Conservation (phyloP, 2,113 vertebrate genomes). For the Tychaedon coryphoeus region DNA sequence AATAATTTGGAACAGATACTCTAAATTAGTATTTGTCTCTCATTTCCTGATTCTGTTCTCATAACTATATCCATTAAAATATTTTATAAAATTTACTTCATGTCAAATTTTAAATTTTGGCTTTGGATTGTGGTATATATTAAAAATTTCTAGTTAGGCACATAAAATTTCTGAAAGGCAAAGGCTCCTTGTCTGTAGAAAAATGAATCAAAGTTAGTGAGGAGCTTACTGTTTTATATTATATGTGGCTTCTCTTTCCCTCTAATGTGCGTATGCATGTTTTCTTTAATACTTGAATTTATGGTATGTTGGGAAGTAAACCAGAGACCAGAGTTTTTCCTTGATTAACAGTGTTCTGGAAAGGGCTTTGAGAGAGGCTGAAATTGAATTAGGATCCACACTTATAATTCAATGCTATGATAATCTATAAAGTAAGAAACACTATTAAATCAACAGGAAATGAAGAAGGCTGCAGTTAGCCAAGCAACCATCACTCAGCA, state of each 20-base stretch:
- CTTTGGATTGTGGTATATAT: neutral
- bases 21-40: neutral
- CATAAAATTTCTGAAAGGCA: neutral
- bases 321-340: neutral
- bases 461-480: slow-evolving; percentile 33
- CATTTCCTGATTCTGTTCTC: neutral
- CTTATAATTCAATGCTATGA: slow-evolving; percentile 29
- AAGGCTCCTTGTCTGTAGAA: neutral
- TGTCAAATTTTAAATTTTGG: neutral
- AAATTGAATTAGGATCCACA: slow-evolving; percentile 24
- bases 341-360: slow-evolving; percentile 13
- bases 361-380: neutral
- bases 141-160: neutral
- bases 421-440: slow-evolving; percentile 62
- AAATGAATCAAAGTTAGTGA: neutral
- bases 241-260: neutral
- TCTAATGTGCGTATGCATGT: neutral
- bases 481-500: slow-evolving; percentile 44
- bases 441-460: slow-evolving; percentile 60
- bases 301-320: neutral
- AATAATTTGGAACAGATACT: neutral
- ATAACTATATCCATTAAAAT: neutral
- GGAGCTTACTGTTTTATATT: neutral
- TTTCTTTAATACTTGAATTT: neutral
- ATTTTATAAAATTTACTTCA: neutral